Evolutionary conservation across 2,113 vertebrate genomes (phyloP), one percentile per base, ranked within the genome.

Genomic region (Capreolus pygargus): DNA sequence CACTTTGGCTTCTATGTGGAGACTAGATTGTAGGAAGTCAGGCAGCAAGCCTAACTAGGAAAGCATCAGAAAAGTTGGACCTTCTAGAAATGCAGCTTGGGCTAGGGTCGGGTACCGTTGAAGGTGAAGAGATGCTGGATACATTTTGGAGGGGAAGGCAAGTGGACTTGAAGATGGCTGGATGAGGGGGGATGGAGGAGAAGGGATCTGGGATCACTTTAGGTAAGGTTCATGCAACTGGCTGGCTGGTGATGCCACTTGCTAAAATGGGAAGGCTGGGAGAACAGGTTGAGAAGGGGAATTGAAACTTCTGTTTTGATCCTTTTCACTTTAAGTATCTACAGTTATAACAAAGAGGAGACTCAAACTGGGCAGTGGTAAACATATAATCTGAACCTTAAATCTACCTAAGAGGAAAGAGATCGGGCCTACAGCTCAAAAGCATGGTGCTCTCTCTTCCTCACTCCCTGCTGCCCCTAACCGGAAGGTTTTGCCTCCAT

Each of bases 301-400:
- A 50, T 74, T 6, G 25, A 43, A 70, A 90, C 12, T 43, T 91
- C 79, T 79, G 36, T 78, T 83, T 28, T 74, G 39, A 33, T 84
- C 27, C 47, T 82, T 83, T 67, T 28, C 54, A 76, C 2, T 57
- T 86, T 84, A 82, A 78, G 54, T 67, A 1, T 91, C 30, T 91
- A 58, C 6, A 89, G n/a, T 57, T 93, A 39, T 25, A 67, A 28
- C 58, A 91, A 91, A 60, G 39, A 97, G 16, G 58, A 85, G 7
- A 78, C 30, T 55, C 21, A 70, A 55, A 94, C 9, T 57, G 19
- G 7, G 12, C 43, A 39, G 28, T 28, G 55, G 67, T 39, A 81
- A 57, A 57, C 82, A 57, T 78, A 28, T 17, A 86, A 54, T 55
- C 23, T 86, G 33, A 43, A 78, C 54, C 9, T 83, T 54, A 25